These are phyloP conservation scores for Conopomorpha cramerella DNA, from an alignment of 1,140 invertebrate genomes.

Conservation along the genomic window DNA sequence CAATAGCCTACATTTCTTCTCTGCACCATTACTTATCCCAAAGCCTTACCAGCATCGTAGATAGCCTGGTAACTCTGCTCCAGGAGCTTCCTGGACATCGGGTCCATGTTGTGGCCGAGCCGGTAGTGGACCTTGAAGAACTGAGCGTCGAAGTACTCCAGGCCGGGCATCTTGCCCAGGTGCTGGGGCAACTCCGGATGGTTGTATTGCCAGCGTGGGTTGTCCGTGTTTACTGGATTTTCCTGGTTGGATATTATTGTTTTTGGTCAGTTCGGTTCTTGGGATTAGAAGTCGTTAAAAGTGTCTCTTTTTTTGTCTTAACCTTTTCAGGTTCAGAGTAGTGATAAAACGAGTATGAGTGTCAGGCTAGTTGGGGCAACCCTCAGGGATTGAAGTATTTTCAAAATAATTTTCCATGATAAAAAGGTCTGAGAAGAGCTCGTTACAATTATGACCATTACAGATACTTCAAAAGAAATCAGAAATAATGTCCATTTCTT, in stretches of 20 bases:
- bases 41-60: slow-evolving; percentile 46
- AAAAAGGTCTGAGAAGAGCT: too few species aligned
- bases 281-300: background rate
- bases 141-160: slow-evolving; percentile 33
- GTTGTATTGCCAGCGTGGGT: slow-evolving; percentile 10
- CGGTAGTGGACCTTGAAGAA: slow-evolving; percentile 52
- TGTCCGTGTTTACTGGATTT: slow-evolving; percentile 10
- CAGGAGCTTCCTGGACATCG: slow-evolving; percentile 40
- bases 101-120: slow-evolving; percentile 42
- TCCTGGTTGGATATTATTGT: slow-evolving; percentile 7
- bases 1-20: too few species aligned
- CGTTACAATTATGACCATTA: too few species aligned
- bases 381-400: background rate
- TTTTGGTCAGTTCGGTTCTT: background rate
- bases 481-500: background rate
- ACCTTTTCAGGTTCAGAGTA: too few species aligned
- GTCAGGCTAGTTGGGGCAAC: too few species aligned
- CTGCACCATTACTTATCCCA: too few species aligned
- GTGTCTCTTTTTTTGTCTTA: too few species aligned
- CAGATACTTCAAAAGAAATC: background rate
- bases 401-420: background rate
- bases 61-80: slow-evolving; percentile 50
- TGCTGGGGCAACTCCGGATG: slow-evolving; percentile 16
- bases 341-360: background rate
- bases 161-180: slow-evolving; percentile 7